Evolutionary conservation across 2,888 invertebrate genomes (phyloP), one percentile per base, ranked within the genome.

Genomic region (Leucophora obtusa): DNA sequence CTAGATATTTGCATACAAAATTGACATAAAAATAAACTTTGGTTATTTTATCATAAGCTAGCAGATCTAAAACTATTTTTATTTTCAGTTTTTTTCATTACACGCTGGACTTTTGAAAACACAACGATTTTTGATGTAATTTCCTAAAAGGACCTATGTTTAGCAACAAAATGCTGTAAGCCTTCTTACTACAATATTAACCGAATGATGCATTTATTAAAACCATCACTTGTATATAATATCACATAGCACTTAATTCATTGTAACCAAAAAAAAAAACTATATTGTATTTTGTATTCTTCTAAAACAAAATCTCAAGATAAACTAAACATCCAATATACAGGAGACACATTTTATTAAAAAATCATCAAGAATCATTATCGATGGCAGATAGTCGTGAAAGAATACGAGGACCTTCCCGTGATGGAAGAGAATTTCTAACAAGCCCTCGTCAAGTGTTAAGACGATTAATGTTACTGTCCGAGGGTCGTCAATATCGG

Each of bases 401-500:
- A 87, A 92, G 95, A 79, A 94, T 95, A 85, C 92, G 95, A 92
- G 92, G 91, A 92, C 86, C 93, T 90, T 90, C 90, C 89, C 86
- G 93, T 88, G 91, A 93, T 91, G 91, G 93, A 87, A 89, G 93
- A 87, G 83, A 91, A 87, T 87, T 91, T 88, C 91, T 94, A 86
- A 92, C 93, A 85, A 94, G 94, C 87, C 94, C 94, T 53, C 92
- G 94, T 82, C 92, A 94, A 82, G 94, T 94, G 17, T 87, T 94
- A 60, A 91, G 94, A 2, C 92, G 94, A 47, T 92, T 97, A 84
- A 92, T 97, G 87, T 92, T 96, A 69, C 91, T 97, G 84, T 95
- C 96, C 84, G 97, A 97, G 88, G 96, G 96, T 9, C 91, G 95
- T 33, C 97, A 97, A 91, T 97, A 95, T 89, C 91, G 96, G n/a